Base-by-base conservation (phyloP, 2,888 invertebrate genomes). In the Erebia palarica region DNA sequence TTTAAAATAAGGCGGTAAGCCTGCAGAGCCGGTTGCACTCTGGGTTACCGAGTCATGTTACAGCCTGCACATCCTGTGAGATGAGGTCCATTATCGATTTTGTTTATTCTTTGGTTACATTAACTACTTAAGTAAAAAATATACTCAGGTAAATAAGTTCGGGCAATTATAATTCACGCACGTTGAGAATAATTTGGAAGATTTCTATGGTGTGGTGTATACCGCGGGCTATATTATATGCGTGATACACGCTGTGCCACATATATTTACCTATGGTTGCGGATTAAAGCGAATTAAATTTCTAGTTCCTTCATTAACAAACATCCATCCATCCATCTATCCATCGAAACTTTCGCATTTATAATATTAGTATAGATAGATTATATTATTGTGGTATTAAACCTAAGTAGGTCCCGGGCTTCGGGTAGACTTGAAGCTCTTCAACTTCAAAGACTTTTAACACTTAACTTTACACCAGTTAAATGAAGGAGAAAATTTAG, bases 51-150 rank as follows among this genome's bases (percentile, higher is more conserved):
- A 77, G 75, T 79, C 78, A 75, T 60, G 77, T 80, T 78, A 77
- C 80, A 71, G 72, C 71, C 70, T 59, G 73, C 67, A 76, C 78
- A 77, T 80, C 79, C 78, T 78, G 78, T 61, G 70, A 75, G 77
- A 69, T 65, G 75, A 67, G 71, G 68, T 70, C 72, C 69, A 69
- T 49, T 67, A 71, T 69, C 63, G 57, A 70, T 63, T 67, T 70
- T 18, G 18, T 51, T 4, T n/a, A 7, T n/a, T 51, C 3, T 55
- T 10, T 10, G 8, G 18, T 55, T 16, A 18, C 55, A 18, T 55
- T 51, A 18, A 18, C 18, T 18, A 18, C 9, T 16, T 9, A 9
- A 53, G 53, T 7, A n/a, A n/a, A 51, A 51, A 51, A 3, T 27
- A 3, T 11, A 44, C 36, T 36, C 2, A 36, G 36, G 36, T 27